phyloP scores from a whole-genome alignment of 2,888 invertebrate genomes.

The Pammene aurita region DNA sequence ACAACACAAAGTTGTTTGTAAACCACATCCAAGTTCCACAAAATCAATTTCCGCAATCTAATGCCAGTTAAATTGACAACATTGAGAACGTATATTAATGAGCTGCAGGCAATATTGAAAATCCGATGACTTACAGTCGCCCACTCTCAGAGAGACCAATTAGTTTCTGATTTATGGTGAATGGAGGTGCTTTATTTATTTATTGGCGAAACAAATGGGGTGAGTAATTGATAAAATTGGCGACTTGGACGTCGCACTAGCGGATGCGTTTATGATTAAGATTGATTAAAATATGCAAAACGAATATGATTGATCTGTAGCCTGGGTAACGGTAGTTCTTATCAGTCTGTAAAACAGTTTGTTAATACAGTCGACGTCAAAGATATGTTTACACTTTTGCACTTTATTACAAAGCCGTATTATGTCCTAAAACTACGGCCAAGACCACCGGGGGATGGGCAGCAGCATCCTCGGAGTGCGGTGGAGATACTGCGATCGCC shows the following conservation, averaged over 20 bases:
- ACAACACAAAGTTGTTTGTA: no score
- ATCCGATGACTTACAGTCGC: slow-evolving; percentile 34
- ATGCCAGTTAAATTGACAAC: slow-evolving; percentile 36
- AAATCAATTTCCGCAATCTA: slow-evolving; percentile 32
- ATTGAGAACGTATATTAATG: slow-evolving; percentile 38
- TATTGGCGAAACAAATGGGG: slow-evolving; percentile 40
- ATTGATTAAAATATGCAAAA: slow-evolving; percentile 4
- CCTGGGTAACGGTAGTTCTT: no score
- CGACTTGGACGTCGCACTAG: slow-evolving; percentile 27
- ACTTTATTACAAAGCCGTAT: no score
- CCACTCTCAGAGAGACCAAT: slow-evolving; percentile 41
- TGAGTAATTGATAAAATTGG: slow-evolving; percentile 37
- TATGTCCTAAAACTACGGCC: no score
- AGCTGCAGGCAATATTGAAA: slow-evolving; percentile 39
- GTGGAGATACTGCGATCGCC: no score
- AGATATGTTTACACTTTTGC: no score
- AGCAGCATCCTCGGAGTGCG: no score
- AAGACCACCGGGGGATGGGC: no score
- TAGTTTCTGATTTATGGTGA: slow-evolving; percentile 43
- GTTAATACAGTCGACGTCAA: no score
- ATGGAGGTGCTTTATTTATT: slow-evolving; percentile 39
- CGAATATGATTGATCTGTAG: neutral
- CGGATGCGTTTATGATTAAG: slow-evolving; percentile 1
- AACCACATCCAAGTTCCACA: neutral
- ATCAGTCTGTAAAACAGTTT: no score